A percentile compares a stretch with the other conserved stretches of the same genome.
Conservation (phyloP, 2,888 invertebrate species). For the Hyposoter didymator region DNA sequence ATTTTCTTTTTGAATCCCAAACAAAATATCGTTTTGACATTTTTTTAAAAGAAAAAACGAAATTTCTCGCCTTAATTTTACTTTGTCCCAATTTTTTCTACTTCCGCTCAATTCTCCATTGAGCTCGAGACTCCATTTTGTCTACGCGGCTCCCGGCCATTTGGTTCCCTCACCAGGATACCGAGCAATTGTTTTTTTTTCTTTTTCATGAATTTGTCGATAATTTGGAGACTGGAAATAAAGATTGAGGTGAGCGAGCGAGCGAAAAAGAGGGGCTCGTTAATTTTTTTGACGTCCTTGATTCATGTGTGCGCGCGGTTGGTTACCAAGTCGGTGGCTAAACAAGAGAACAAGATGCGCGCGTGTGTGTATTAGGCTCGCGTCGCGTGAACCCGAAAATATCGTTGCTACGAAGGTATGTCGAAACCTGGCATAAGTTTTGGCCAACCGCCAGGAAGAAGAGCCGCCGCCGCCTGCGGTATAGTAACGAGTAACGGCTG, state of each 20-base stretch:
- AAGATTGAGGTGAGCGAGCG: neutral
- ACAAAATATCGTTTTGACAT: too few species aligned
- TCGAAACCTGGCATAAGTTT: conserved; percentile 83
- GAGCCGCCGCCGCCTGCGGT: conserved; percentile 72
- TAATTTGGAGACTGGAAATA: neutral
- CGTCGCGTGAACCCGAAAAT: conserved; percentile 81
- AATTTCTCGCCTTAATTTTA: too few species aligned
- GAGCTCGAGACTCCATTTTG: too few species aligned
- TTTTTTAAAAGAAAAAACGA: too few species aligned
- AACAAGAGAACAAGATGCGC: conserved; percentile 53
- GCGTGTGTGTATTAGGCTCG: conserved; percentile 52
- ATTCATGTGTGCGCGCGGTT: conserved; percentile 20
- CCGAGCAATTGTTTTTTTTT: neutral
- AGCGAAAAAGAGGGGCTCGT: neutral
- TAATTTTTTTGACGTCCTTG: conserved; percentile 26
- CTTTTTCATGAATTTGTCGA: neutral
- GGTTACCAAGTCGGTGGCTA: conserved; percentile 36
- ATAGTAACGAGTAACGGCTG: conserved; percentile 70
- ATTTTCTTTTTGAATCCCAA: too few species aligned
- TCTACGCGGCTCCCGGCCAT: too few species aligned
- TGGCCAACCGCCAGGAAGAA: conserved; percentile 79
- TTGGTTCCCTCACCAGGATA: neutral
- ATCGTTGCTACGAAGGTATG: conserved; percentile 81
- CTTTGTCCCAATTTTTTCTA: too few species aligned
- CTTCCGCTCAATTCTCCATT: too few species aligned